Percentiles rank a stretch among this genome's conserved stretches.
These are phyloP conservation scores for Dascillus cervinus DNA, from an alignment of 2,888 invertebrate species.

Conservation along the genomic window DNA sequence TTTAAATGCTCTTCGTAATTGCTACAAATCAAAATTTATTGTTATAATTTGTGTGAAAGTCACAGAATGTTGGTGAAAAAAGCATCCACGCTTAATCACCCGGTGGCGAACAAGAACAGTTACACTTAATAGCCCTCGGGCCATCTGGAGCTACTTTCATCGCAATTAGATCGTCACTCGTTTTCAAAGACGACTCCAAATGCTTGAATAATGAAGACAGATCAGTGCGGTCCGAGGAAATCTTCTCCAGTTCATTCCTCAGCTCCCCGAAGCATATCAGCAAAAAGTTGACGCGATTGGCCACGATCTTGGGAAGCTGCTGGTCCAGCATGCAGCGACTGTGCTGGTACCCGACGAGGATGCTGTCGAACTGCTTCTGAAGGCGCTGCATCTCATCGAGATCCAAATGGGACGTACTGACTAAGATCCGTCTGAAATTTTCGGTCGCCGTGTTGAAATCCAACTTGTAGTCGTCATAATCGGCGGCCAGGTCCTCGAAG, in stretches of 20 bases:
- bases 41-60: too few species aligned
- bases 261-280: conserved; percentile 19
- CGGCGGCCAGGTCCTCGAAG: conserved; percentile 9
- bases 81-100: too few species aligned
- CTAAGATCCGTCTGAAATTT: conserved; percentile 34
- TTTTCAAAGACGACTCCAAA: conserved; percentile 19
- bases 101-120: conserved; percentile 11
- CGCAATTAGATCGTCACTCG: conserved; percentile 17
- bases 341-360: conserved; percentile 31
- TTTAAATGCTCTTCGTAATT: too few species aligned
- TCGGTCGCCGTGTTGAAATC: conserved; percentile 33
- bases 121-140: conserved; percentile 11
- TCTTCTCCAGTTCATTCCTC: conserved; percentile 20
- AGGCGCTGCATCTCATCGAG: conserved; percentile 33
- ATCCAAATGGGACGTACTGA: conserved; percentile 26
- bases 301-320: conserved; percentile 27
- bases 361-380: conserved; percentile 33
- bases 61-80: too few species aligned
- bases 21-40: too few species aligned
- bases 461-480: conserved; percentile 18
- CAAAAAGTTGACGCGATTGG: conserved; percentile 18
- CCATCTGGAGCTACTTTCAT: conserved; percentile 12
- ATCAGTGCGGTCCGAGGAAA: conserved; percentile 20
- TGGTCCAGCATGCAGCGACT: conserved; percentile 29
- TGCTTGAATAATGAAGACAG: conserved; percentile 23